Evolutionary conservation across 1,140 invertebrate species (phyloP).

Genomic region (Protaetia brevitarsis): DNA sequence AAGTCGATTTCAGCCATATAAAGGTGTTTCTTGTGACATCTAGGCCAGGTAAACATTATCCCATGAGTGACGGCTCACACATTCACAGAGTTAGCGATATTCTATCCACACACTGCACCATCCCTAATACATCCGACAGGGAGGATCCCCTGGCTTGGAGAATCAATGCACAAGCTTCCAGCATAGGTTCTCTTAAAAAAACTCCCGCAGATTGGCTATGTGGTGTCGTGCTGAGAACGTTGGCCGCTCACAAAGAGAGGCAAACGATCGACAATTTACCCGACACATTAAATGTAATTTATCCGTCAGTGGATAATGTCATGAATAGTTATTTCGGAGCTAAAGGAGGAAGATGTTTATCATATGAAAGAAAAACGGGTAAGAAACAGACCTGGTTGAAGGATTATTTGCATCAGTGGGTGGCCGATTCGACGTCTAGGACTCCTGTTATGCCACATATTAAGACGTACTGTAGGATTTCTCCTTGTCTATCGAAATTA

Average conservation of each 20-base stretch:
- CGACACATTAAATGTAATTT: neutral
- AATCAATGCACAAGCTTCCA: neutral
- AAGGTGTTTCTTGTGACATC: neutral
- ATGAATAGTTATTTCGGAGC: neutral
- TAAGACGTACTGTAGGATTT: slow-evolving; percentile 82
- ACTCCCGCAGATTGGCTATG: neutral
- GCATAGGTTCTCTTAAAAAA: neutral
- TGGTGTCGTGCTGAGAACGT: neutral
- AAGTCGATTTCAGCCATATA: neutral
- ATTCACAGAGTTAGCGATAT: neutral
- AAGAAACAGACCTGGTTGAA: neutral
- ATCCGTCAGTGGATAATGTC: no score
- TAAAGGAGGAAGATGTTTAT: neutral
- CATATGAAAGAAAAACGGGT: neutral
- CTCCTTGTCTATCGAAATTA: slow-evolving; percentile 60
- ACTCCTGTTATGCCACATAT: slow-evolving; percentile 88
- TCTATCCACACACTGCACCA: neutral
- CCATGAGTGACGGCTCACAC: neutral
- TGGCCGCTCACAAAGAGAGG: no score
- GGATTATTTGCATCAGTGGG: slow-evolving; percentile 72
- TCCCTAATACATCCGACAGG: no score
- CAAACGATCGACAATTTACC: neutral
- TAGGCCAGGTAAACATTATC: neutral
- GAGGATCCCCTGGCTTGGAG: neutral
- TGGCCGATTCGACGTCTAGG: slow-evolving; percentile 62